Percentiles rank a stretch among this genome's conserved stretches.
phyloP scores from a whole-genome alignment of 2,797 vertebrate species.

The Acanthurus leucopareius region DNA sequence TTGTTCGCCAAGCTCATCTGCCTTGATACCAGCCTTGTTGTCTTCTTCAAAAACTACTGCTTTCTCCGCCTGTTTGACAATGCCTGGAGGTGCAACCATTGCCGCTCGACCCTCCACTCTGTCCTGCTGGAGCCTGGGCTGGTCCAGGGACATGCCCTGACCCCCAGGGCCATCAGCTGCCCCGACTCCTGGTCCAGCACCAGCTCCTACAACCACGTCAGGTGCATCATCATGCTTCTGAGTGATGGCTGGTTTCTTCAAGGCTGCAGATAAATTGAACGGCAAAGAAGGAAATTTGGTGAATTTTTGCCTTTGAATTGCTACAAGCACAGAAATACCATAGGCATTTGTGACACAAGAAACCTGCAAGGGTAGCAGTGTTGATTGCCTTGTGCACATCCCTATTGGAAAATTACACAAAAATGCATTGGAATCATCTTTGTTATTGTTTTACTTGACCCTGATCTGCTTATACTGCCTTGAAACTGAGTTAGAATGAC shows the following conservation, averaged over 20 bases:
- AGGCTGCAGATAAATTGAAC: constrained; percentile 63
- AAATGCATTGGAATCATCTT: background rate
- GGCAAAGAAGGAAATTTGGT: background rate
- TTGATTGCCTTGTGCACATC: too few species aligned
- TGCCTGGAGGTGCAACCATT: constrained; percentile 42
- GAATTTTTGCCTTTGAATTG: too few species aligned
- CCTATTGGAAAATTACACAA: too few species aligned
- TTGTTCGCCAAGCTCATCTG: constrained; percentile 86
- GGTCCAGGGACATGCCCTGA: constrained; percentile 76
- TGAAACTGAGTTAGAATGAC: background rate
- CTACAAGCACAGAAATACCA: constrained; percentile 7
- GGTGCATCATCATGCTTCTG: constrained; percentile 74
- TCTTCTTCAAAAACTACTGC: constrained; percentile 83
- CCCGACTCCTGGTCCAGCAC: constrained; percentile 63
- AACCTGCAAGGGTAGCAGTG: too few species aligned
- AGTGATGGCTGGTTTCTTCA: constrained; percentile 87
- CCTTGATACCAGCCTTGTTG: constrained; percentile 82
- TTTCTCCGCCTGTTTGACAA: constrained; percentile 76
- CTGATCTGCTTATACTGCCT: background rate
- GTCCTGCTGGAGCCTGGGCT: constrained; percentile 80
- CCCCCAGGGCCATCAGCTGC: constrained; percentile 72
- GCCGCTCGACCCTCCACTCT: constrained; percentile 56
- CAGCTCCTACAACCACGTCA: constrained; percentile 66
- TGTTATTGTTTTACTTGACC: background rate
- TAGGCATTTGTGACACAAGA: background rate